Conservation (phyloP, 2,113 vertebrate genomes). For the Opisthocomus hoazin region DNA sequence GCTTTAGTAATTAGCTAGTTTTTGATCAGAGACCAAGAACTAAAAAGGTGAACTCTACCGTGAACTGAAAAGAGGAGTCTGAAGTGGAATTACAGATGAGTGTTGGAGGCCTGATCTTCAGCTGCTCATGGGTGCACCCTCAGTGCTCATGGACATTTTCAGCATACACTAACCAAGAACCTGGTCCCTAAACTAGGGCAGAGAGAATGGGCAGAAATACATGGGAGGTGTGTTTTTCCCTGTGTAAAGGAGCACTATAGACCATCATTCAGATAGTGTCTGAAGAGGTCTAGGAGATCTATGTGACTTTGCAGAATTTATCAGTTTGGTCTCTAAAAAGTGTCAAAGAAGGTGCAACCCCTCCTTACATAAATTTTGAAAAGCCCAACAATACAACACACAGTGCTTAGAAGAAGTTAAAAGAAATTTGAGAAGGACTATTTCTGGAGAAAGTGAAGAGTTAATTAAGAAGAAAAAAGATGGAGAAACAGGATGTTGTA, state of each 20-base stretch:
- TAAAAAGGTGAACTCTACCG: neutral
- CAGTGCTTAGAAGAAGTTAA: neutral
- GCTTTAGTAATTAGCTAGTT: neutral
- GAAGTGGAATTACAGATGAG: neutral
- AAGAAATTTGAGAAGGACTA: neutral
- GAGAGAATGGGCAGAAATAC: neutral
- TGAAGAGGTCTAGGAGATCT: neutral
- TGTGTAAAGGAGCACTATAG: neutral
- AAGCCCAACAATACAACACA: neutral
- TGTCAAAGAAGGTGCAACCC: neutral
- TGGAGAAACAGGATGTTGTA: neutral
- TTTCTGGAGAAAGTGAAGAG: neutral
- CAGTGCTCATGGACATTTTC: neutral
- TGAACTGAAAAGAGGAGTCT: neutral
- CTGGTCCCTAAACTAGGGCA: accelerated
- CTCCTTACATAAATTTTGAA: neutral
- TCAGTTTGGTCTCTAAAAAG: neutral
- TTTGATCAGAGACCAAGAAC: neutral
- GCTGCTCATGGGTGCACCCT: neutral
- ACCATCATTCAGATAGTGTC: neutral
- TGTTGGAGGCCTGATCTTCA: neutral
- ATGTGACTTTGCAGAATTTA: neutral
- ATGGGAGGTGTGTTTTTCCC: neutral
- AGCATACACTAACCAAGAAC: neutral
- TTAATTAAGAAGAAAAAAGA: neutral